phyloP scores from a whole-genome alignment of 2,797 vertebrate species.

The Cynodonichthys magdalenae region DNA sequence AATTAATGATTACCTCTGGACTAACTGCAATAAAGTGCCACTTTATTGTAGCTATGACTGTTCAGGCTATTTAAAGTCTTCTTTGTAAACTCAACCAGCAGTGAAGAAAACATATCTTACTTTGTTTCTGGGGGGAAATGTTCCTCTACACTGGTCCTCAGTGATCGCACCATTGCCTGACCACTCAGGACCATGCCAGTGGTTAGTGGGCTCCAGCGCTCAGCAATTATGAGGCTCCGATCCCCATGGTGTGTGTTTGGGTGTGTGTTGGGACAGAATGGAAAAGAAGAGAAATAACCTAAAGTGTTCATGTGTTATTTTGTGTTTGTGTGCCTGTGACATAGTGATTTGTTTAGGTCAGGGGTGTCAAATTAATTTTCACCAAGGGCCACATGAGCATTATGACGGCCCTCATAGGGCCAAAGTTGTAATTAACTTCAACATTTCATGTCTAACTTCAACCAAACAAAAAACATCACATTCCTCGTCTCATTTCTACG shows the following conservation, averaged over 20 bases:
- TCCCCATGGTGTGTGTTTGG: conserved; percentile 28
- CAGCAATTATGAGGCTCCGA: conserved; percentile 68
- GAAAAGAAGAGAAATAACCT: conserved; percentile 8
- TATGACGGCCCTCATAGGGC: too few species aligned
- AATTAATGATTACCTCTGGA: conserved; percentile 22
- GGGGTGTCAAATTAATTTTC: too few species aligned
- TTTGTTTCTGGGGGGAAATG: conserved; percentile 32
- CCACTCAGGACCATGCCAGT: conserved; percentile 42
- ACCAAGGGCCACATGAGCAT: too few species aligned
- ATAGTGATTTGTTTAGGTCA: not conserved
- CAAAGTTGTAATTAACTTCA: too few species aligned
- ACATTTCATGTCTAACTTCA: too few species aligned
- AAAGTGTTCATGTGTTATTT: conserved; percentile 21
- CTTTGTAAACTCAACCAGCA: conserved; percentile 33
- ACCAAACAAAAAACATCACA: too few species aligned
- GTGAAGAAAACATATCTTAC: conserved; percentile 37
- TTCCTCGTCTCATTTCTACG: too few species aligned
- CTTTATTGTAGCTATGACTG: conserved; percentile 16
- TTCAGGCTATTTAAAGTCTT: conserved; percentile 42
- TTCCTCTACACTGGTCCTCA: conserved; percentile 34
- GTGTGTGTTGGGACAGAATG: conserved; percentile 22
- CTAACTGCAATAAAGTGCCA: conserved; percentile 11
- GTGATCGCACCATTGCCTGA: conserved; percentile 53
- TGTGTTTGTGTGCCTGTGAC: conserved; percentile 7
- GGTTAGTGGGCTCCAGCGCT: conserved; percentile 61